Conservation (phyloP, 2,888 invertebrate species). For the Aleiodes alternator region DNA sequence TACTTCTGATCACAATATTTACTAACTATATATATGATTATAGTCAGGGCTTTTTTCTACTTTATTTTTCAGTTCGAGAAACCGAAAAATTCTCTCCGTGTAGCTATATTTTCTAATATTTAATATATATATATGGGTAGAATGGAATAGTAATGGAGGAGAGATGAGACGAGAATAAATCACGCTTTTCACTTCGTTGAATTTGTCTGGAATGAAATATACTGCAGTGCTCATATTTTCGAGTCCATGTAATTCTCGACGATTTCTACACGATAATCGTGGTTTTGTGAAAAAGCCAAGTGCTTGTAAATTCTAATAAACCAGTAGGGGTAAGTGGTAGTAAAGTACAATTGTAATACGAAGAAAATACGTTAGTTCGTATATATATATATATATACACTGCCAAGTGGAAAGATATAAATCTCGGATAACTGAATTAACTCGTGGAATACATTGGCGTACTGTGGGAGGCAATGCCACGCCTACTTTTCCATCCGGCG, state of each 20-base stretch:
- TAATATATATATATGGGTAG: neutral
- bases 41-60: too few relatives aligned
- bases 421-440: slow-evolving; percentile 74
- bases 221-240: slow-evolving; percentile 62
- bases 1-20: too few relatives aligned
- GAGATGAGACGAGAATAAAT: slow-evolving; percentile 64
- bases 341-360: slow-evolving; percentile 47
- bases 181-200: slow-evolving; percentile 58
- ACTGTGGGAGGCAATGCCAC: slow-evolving; percentile 63
- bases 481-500: slow-evolving; percentile 56
- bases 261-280: slow-evolving; percentile 61
- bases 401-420: slow-evolving; percentile 64
- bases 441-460: slow-evolving; percentile 66
- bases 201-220: slow-evolving; percentile 1
- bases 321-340: slow-evolving; percentile 55
- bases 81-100: too few relatives aligned
- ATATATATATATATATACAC: neutral
- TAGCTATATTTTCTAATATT: too few relatives aligned
- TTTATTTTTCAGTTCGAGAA: too few relatives aligned
- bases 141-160: slow-evolving; percentile 13
- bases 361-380: slow-evolving; percentile 26
- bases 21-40: too few relatives aligned
- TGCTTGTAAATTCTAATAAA: slow-evolving; percentile 75
- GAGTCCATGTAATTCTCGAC: slow-evolving; percentile 57
- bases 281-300: slow-evolving; percentile 51